Evolutionary conservation across 2,113 vertebrate species (phyloP).

Genomic region (Chaenogobius annularis): DNA sequence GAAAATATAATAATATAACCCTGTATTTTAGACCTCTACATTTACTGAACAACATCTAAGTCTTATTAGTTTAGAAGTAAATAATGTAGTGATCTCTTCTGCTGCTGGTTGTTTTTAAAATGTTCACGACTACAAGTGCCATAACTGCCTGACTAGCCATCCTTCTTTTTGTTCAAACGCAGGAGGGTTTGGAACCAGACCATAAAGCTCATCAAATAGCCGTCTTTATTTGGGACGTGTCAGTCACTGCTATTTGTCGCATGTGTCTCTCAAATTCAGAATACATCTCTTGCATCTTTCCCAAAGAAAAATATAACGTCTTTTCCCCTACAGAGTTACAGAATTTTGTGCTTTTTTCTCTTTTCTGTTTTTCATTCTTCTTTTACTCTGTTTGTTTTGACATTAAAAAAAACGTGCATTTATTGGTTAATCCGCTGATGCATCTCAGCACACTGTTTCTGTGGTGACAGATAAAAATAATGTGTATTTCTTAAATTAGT

Average conservation of each 20-base stretch:
- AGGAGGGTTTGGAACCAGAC: not conserved
- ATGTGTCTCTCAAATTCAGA: too few species aligned
- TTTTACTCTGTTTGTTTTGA: too few species aligned
- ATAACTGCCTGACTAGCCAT: not conserved
- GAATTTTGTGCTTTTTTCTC: too few species aligned
- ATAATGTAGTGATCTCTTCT: not conserved
- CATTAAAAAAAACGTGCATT: too few species aligned
- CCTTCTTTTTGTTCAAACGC: not conserved
- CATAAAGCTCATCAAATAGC: too few species aligned
- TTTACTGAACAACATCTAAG: not conserved
- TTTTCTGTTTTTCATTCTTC: too few species aligned
- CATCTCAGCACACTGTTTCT: slow-evolving; percentile 22
- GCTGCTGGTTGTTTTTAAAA: not conserved
- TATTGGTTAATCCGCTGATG: too few species aligned
- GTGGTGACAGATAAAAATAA: slow-evolving; percentile 28
- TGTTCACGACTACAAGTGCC: not conserved
- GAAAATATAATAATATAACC: not conserved
- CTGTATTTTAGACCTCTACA: not conserved
- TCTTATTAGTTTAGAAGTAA: not conserved
- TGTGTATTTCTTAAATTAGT: slow-evolving; percentile 17
- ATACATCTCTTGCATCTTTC: too few species aligned
- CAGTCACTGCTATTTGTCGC: too few species aligned
- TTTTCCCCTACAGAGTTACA: too few species aligned
- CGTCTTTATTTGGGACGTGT: not conserved
- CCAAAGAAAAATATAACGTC: too few species aligned